Conservation (phyloP, 2,797 vertebrate genomes). For the Tachyglossus aculeatus region DNA sequence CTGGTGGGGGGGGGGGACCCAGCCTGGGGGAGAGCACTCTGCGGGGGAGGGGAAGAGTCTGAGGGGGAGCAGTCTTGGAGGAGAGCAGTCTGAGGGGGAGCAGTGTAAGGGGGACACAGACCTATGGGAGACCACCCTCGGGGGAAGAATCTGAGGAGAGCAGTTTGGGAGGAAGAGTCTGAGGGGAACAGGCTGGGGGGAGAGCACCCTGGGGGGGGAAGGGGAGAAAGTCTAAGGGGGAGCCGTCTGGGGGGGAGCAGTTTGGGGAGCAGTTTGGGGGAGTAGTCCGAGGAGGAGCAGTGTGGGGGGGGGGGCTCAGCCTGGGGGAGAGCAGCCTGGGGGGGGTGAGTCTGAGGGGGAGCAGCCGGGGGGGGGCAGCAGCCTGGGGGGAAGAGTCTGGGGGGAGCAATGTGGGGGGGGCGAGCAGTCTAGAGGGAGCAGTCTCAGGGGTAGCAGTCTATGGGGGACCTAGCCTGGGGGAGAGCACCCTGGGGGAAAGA, state of each 20-base stretch:
- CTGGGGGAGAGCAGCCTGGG: too few species aligned
- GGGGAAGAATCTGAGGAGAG: not conserved
- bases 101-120: not conserved
- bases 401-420: not conserved
- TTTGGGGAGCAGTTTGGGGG: not conserved
- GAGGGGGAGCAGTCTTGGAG: too few species aligned
- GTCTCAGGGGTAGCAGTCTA: not conserved
- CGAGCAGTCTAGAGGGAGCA: not conserved
- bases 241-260: not conserved
- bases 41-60: too few species aligned
- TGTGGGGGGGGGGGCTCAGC: too few species aligned
- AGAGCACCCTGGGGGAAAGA: not conserved
- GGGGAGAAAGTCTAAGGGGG: not conserved
- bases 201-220: not conserved
- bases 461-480: not conserved
- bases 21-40: too few species aligned
- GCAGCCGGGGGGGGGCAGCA: not conserved
- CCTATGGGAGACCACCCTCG: too few species aligned
- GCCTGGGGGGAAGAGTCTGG: too few species aligned
- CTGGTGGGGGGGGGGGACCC: too few species aligned
- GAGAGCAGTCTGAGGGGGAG: too few species aligned
- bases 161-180: not conserved
- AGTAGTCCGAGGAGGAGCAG: too few species aligned
- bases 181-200: not conserved
- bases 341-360: too few species aligned